A percentile compares a stretch with the other conserved stretches of the same genome.
Conservation (phyloP, 2,888 invertebrate species). For the Amphipyra tragopoginis region DNA sequence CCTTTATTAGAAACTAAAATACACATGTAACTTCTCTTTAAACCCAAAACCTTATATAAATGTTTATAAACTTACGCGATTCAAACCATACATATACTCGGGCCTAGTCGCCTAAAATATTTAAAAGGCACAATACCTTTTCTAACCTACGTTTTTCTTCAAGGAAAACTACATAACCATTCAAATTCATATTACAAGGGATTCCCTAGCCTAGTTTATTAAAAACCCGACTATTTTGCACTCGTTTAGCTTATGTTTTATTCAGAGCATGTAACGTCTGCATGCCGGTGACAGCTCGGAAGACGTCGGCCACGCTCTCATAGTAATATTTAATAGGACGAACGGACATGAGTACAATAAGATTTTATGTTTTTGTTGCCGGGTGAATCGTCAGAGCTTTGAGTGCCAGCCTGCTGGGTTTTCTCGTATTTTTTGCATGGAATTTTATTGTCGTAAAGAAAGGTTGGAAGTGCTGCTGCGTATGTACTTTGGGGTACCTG, state of each 20-base stretch:
- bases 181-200: neutral
- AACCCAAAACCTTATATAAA: too few species aligned
- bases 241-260: conserved; percentile 55
- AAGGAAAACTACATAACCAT: neutral
- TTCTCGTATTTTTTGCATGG: conserved; percentile 16
- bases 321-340: conserved; percentile 55
- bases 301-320: conserved; percentile 29
- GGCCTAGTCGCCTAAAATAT: too few species aligned
- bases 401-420: neutral
- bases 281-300: conserved; percentile 42
- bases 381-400: conserved; percentile 9
- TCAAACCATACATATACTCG: too few species aligned
- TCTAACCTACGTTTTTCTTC: too few species aligned
- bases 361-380: conserved; percentile 45
- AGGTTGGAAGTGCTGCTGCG: conserved; percentile 4
- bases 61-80: too few species aligned
- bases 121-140: too few species aligned
- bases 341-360: conserved; percentile 44
- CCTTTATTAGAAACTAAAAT: too few species aligned
- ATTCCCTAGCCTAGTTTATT: conserved; percentile 11
- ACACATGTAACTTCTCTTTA: too few species aligned
- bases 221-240: conserved; percentile 30
- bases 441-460: neutral
- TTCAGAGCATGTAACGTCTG: conserved; percentile 48
- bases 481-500: too few species aligned